phyloP scores from a whole-genome alignment of 37 sponge, comb jelly and placozoan species.

The Chondrosia reniformis region DNA sequence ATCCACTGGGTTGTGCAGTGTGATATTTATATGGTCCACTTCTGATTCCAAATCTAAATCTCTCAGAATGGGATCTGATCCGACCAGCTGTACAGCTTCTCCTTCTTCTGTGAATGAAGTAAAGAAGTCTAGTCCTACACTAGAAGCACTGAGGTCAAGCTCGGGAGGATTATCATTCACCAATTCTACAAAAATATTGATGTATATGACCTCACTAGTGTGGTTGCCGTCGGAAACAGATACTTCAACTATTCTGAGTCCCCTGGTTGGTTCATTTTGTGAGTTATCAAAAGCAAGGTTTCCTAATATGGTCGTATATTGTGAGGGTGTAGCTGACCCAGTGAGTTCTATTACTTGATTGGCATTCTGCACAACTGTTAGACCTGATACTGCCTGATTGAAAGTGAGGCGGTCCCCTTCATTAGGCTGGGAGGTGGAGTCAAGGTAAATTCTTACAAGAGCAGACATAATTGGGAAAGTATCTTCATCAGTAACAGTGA shows the following conservation, averaged over 20 bases:
- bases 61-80: slow-evolving; percentile 17
- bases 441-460: slow-evolving; percentile 22
- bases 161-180: slow-evolving; percentile 22
- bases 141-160: neutral
- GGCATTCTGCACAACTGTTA: slow-evolving; percentile 13
- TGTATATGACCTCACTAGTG: slow-evolving; percentile 11
- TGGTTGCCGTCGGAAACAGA: slow-evolving; percentile 35
- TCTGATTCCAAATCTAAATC: slow-evolving; percentile 38
- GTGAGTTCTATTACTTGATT: neutral
- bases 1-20: slow-evolving; percentile 47
- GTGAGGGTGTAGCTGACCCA: neutral
- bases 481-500: slow-evolving; percentile 40
- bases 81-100: slow-evolving; percentile 15
- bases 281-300: slow-evolving; percentile 38
- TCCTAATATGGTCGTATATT: slow-evolving; percentile 18
- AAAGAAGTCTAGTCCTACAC: neutral
- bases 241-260: neutral
- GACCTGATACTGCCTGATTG: neutral
- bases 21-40: slow-evolving; percentile 32
- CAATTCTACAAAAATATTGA: neutral
- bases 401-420: slow-evolving; percentile 10
- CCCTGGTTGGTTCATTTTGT: slow-evolving; percentile 32
- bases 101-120: neutral
- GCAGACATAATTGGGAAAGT: slow-evolving; percentile 25
- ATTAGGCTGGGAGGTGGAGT: slow-evolving; percentile 11